These are phyloP conservation scores for Fopius arisanus DNA, from an alignment of 1,140 invertebrate species.

Conservation along the genomic window DNA sequence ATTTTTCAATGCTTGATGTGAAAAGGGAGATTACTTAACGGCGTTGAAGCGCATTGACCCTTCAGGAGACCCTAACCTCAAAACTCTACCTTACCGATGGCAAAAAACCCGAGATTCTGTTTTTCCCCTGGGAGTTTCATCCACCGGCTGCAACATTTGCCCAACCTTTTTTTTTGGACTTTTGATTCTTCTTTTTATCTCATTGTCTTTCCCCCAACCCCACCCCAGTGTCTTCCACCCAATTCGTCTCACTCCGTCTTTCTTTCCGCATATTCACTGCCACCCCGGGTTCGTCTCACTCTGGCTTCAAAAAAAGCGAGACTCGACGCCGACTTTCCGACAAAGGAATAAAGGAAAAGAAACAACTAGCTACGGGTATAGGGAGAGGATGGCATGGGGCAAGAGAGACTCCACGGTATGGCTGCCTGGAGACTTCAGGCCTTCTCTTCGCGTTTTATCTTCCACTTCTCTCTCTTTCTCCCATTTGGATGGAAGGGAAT, in stretches of 20 bases:
- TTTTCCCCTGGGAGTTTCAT: not conserved
- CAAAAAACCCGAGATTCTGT: not conserved
- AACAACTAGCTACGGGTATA: slow-evolving; percentile 58
- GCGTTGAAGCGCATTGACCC: too few relatives aligned
- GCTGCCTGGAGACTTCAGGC: slow-evolving; percentile 37
- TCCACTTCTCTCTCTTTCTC: not conserved
- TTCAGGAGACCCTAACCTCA: slow-evolving; percentile 17
- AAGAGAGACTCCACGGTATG: slow-evolving; percentile 43
- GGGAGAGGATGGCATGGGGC: slow-evolving; percentile 57
- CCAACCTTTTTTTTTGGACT: slow-evolving; percentile 34
- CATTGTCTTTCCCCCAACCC: slow-evolving; percentile 18
- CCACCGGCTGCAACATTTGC: slow-evolving; percentile 15
- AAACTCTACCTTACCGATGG: not conserved
- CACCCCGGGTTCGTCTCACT: slow-evolving; percentile 14
- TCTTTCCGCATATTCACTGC: slow-evolving; percentile 17
- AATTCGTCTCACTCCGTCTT: slow-evolving; percentile 3
- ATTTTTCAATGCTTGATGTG: too few relatives aligned
- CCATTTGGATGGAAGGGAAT: slow-evolving; percentile 40
- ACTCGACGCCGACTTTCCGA: slow-evolving; percentile 63
- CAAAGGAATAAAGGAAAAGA: slow-evolving; percentile 65
- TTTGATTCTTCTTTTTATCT: slow-evolving; percentile 32
- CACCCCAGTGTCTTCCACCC: slow-evolving; percentile 6
- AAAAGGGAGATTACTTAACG: too few relatives aligned
- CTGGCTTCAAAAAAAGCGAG: slow-evolving; percentile 55
- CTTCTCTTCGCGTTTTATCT: slow-evolving; percentile 1